A percentile compares a stretch with the other conserved stretches of the same genome.
These are phyloP conservation scores for Daphoenositta chrysoptera DNA, from an alignment of 2,113 vertebrate species.

Conservation along the genomic window DNA sequence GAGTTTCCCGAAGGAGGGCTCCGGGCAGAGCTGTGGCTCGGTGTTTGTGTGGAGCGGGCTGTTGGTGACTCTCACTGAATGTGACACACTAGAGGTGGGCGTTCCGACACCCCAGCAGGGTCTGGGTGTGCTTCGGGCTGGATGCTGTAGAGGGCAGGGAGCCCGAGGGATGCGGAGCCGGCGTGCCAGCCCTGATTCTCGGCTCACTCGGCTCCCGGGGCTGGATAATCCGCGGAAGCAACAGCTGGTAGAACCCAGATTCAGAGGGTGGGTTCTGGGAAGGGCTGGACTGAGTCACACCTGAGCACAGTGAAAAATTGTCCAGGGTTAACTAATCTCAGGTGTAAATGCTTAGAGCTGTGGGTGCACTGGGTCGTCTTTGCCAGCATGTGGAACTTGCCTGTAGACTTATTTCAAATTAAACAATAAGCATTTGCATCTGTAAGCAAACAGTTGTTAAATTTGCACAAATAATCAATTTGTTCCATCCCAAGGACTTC, in stretches of 20 bases:
- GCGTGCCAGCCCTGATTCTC: not conserved
- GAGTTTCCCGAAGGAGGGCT: accelerated
- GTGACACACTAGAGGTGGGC: accelerated
- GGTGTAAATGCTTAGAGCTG: not conserved
- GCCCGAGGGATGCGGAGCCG: too few species aligned
- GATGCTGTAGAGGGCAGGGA: accelerated
- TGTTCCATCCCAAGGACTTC: conserved; percentile 47
- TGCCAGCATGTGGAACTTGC: not conserved
- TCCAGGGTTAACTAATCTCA: accelerated
- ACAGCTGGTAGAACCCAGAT: accelerated
- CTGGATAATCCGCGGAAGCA: accelerated
- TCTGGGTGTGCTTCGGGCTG: not conserved
- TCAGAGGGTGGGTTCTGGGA: accelerated
- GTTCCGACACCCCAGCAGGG: not conserved
- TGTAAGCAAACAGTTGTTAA: conserved; percentile 12
- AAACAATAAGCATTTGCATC: not conserved
- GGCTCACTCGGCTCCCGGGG: accelerated
- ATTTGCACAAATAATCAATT: conserved; percentile 51
- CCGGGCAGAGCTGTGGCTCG: not conserved
- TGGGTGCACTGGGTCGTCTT: accelerated
- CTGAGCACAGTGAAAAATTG: not conserved
- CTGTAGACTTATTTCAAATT: not conserved
- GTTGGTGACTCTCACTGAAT: not conserved
- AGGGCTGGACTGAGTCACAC: accelerated
- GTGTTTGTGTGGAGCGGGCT: accelerated